Conservation (phyloP, 2,797 vertebrate species). For the Melanotaenia pygmaea region DNA sequence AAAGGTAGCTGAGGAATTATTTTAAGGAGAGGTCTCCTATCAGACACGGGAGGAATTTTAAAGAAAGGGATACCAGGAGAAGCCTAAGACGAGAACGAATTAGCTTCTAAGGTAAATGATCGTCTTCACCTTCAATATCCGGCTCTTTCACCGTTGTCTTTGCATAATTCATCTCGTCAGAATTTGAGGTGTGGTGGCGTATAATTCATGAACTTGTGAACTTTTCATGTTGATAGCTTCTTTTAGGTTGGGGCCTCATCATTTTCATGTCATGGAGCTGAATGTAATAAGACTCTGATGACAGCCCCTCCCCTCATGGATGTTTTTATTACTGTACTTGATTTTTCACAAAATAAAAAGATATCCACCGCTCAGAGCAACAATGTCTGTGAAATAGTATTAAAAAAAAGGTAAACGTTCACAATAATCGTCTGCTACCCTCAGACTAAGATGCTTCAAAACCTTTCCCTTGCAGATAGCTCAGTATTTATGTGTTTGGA, state of each 20-base stretch:
- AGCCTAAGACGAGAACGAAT: conserved; percentile 65
- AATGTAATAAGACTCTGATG: conserved; percentile 4
- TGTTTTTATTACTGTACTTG: conserved; percentile 18
- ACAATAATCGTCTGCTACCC: conserved; percentile 4
- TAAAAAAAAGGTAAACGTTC: background rate
- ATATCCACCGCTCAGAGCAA: background rate
- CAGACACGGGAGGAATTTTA: conserved; percentile 52
- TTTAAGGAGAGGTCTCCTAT: conserved; percentile 69
- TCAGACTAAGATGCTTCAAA: conserved; percentile 10
- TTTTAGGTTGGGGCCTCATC: conserved; percentile 35
- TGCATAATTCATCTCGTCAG: conserved; percentile 78
- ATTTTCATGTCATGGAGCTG: conserved; percentile 27
- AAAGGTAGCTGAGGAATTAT: conserved; percentile 71
- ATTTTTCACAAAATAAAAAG: conserved; percentile 18
- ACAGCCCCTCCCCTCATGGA: background rate
- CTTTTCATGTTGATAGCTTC: conserved; percentile 58
- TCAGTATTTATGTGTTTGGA: conserved; percentile 59
- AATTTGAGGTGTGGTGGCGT: conserved; percentile 59
- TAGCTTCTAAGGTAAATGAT: conserved; percentile 73
- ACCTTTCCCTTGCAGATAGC: conserved; percentile 33
- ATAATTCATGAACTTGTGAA: conserved; percentile 69
- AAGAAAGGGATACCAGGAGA: conserved; percentile 53
- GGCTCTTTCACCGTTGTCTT: conserved; percentile 63
- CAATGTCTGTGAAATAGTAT: background rate
- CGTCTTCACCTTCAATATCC: conserved; percentile 76